These are phyloP conservation scores for Amazonetta brasiliensis DNA, from an alignment of 2,797 vertebrate species.

Conservation along the genomic window DNA sequence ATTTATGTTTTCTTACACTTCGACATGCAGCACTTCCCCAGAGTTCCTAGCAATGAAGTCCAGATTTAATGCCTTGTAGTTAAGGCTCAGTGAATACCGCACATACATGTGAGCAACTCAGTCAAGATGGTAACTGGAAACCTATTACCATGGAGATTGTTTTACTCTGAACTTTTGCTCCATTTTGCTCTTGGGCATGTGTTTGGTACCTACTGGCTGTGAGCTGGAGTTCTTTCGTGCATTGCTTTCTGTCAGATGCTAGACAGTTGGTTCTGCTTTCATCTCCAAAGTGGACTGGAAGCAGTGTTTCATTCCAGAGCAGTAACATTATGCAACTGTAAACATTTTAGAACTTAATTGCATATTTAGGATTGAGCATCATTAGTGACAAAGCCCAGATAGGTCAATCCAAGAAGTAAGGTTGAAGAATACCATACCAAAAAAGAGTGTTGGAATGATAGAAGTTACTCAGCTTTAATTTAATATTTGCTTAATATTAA, in stretches of 20 bases:
- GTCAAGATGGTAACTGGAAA: conserved; percentile 4
- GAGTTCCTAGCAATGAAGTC: neutral
- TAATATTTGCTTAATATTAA: neutral
- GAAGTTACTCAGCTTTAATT: neutral
- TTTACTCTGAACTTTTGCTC: neutral
- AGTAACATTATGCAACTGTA: conserved; percentile 54
- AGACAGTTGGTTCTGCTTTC: neutral
- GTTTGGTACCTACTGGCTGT: conserved; percentile 15
- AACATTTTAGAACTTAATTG: conserved; percentile 49
- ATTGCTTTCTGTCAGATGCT: neutral
- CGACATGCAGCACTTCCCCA: neutral
- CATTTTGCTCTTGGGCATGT: neutral
- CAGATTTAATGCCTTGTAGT: neutral
- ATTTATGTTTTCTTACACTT: neutral
- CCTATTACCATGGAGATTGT: conserved; percentile 2
- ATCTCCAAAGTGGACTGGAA: neutral
- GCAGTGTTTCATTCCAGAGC: conserved; percentile 41
- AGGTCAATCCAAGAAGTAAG: neutral
- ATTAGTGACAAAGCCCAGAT: conserved; percentile 13
- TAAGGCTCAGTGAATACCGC: neutral
- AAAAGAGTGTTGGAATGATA: neutral
- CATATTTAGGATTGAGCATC: conserved; percentile 14
- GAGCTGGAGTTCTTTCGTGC: neutral
- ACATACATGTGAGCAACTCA: neutral
- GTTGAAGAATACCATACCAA: neutral